Conservation (phyloP, 2,113 vertebrate species). For the Gnathonemus echidnorhynchus region DNA sequence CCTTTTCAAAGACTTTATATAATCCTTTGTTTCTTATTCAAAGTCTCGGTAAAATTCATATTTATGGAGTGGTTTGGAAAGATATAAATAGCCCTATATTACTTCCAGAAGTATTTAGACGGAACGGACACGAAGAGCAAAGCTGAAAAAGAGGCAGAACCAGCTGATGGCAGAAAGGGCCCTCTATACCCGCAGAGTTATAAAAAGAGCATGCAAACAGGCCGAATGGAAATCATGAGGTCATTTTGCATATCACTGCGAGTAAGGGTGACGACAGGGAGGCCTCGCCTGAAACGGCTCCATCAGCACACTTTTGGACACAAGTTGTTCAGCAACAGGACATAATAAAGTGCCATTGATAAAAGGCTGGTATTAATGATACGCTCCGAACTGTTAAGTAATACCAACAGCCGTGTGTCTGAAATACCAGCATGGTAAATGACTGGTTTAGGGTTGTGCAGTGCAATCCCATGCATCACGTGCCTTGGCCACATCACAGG, state of each 20-base stretch:
- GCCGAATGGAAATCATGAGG: neutral
- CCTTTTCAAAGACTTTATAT: neutral
- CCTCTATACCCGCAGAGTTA: neutral
- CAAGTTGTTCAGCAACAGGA: neutral
- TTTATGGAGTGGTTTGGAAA: neutral
- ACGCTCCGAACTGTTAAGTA: neutral
- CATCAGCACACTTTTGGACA: neutral
- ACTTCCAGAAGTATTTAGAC: neutral
- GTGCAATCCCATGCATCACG: neutral
- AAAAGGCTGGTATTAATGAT: neutral
- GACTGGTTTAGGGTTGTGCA: neutral
- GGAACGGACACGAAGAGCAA: neutral
- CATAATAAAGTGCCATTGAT: neutral
- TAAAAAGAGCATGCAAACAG: constrained; percentile 2
- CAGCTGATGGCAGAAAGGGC: neutral
- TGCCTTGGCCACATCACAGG: neutral
- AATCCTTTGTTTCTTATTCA: neutral
- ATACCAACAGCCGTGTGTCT: neutral
- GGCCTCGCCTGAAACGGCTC: neutral
- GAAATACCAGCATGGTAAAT: neutral
- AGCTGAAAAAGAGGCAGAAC: neutral
- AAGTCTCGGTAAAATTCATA: neutral
- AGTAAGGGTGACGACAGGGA: neutral
- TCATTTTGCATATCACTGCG: neutral
- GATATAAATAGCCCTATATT: neutral